Conservation (phyloP, 2,797 vertebrate genomes). For the Sebastes vulpes region DNA sequence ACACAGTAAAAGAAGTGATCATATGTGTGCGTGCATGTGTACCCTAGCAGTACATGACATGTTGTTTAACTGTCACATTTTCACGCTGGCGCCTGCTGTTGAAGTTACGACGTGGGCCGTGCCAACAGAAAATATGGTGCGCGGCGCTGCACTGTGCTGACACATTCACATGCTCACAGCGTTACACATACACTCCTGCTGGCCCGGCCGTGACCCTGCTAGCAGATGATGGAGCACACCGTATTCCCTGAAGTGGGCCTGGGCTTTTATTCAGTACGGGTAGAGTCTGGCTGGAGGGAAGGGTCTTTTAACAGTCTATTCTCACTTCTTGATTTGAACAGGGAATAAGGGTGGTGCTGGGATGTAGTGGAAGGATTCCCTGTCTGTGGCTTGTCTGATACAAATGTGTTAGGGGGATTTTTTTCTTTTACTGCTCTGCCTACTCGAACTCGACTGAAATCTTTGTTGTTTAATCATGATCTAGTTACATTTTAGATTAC, state of each 20-base stretch:
- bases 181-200: conserved; percentile 47
- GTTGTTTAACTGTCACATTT: conserved; percentile 42
- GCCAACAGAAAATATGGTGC: conserved; percentile 35
- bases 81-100: conserved; percentile 25
- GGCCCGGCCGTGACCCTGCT: conserved; percentile 73
- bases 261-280: conserved; percentile 49
- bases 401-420: conserved; percentile 25
- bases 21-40: not conserved
- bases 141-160: conserved; percentile 18
- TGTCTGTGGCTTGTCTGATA: conserved; percentile 24
- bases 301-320: conserved; percentile 66
- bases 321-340: conserved; percentile 69
- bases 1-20: not conserved
- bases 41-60: not conserved
- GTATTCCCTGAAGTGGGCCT: conserved; percentile 66
- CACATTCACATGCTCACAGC: conserved; percentile 62
- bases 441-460: not conserved
- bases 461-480: conserved; percentile 45
- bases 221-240: conserved; percentile 65
- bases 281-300: conserved; percentile 51
- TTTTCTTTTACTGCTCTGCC: not conserved
- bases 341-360: conserved; percentile 60
- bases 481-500: conserved; percentile 61
- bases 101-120: not conserved
- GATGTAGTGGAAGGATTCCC: conserved; percentile 24